Evolutionary conservation across 2,888 invertebrate genomes (phyloP), one percentile per base, ranked within the genome.

Genomic region (Synanthedon formicaeformis): DNA sequence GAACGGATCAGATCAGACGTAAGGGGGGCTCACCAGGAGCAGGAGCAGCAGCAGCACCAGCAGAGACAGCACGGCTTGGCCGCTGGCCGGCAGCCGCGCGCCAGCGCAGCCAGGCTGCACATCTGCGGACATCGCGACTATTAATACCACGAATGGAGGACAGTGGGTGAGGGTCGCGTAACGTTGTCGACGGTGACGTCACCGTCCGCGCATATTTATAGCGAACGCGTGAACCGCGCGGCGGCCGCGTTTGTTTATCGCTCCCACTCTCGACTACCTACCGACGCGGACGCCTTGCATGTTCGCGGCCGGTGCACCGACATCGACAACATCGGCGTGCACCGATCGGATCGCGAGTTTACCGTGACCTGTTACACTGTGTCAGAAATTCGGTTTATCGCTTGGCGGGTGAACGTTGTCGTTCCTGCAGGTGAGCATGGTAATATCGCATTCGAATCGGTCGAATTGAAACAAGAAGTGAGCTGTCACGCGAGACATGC

Each of bases 11-110:
- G 14, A 13, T 13, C 12, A 45, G 6, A 11, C 3, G 50, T 6
- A n/a, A n/a, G 50, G 13, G 2, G 14, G 48, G 73, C 76, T 73
- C 63, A 90, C 90, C 90, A 90, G 73, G 79, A 79, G 72, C 82
- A 81, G 70, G 89, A 90, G 78, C 90, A 90, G 66, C 88, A 89
- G 73, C 90, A 90, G 75, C 89, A 90, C 80, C 90, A 90, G 83
- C 90, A 90, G 79, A 89, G 89, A 69, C 90, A 88, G 65, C 89
- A 89, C 77, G 90, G 84, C 89, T 89, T 85, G 81, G 88, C 83
- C 85, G 87, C 68, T 85, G 87, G 75, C 83, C 86, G 73, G 88
- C 78, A 85, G 78, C 83, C 87, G 78, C 86, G 88, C 84, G 78
- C 86, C 85, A 83, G 68, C 74, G 81, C 83, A 58, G 80, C 78